phyloP scores from a whole-genome alignment of 1,140 invertebrate genomes.

The Aphaenogaster ashmeadi region DNA sequence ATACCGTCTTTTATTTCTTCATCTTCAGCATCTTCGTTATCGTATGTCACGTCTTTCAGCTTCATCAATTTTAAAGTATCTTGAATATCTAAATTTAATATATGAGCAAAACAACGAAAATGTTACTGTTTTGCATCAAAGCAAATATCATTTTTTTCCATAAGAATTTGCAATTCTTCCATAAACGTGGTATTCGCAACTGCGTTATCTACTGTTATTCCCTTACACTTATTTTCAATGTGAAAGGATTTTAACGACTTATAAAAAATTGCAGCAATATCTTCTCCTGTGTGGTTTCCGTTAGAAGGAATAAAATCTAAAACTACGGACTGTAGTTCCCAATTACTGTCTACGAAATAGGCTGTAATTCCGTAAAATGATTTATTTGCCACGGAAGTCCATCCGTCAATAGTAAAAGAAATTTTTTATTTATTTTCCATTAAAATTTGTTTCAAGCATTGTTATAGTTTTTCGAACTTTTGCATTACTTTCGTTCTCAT shows the following conservation, averaged over 20 bases:
- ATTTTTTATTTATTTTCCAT: too few relatives aligned
- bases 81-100: constrained; percentile 57
- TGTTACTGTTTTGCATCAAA: constrained; percentile 39
- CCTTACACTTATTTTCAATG: constrained; percentile 19
- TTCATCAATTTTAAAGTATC: constrained; percentile 47
- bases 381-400: constrained; percentile 45
- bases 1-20: constrained; percentile 8
- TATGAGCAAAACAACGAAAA: constrained; percentile 35
- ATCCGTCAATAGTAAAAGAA: constrained; percentile 57
- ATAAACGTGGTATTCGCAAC: constrained; percentile 28
- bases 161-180: constrained; percentile 24
- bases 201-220: constrained; percentile 38
- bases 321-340: constrained; percentile 46
- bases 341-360: constrained; percentile 51
- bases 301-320: constrained; percentile 55
- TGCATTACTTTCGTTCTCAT: neutral
- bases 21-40: constrained; percentile 7
- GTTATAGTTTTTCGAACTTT: neutral
- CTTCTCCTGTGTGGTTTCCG: constrained; percentile 41
- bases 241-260: constrained; percentile 2
- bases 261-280: constrained; percentile 44
- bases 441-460: too few relatives aligned
- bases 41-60: constrained; percentile 11
- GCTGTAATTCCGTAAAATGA: constrained; percentile 55
- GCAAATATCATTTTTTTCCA: constrained; percentile 5